These are phyloP conservation scores for Paradoxurus hermaphroditus DNA, from an alignment of 2,113 vertebrate genomes.

Conservation along the genomic window DNA sequence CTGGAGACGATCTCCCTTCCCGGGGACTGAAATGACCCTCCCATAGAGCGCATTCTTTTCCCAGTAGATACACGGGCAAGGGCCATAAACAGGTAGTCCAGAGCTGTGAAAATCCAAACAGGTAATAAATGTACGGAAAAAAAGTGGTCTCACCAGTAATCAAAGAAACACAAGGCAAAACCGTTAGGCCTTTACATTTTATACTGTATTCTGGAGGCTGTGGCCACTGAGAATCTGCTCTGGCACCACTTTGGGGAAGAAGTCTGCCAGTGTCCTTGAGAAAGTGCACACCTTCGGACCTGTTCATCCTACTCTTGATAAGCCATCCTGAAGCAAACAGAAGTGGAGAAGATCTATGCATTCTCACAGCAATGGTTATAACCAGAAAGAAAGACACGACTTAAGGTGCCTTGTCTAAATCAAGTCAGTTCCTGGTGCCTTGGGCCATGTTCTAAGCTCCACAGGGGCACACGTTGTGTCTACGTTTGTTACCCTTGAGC, in stretches of 20 bases:
- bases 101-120: background rate
- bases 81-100: background rate
- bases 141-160: background rate
- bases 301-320: too few relatives aligned
- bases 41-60: background rate
- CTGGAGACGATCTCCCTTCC: background rate
- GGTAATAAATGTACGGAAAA: background rate
- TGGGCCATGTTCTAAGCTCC: background rate
- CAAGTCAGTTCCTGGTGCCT: too few relatives aligned
- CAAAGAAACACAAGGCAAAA: background rate
- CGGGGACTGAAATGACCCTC: background rate
- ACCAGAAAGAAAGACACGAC: background rate
- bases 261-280: background rate
- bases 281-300: background rate
- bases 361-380: background rate
- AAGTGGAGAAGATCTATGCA: accelerated
- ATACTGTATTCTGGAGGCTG: accelerated
- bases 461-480: accelerated
- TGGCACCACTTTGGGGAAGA: background rate
- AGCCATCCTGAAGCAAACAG: background rate
- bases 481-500: background rate
- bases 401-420: too few relatives aligned
- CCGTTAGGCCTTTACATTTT: background rate
- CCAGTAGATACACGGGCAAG: background rate
- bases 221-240: accelerated